phyloP scores from a whole-genome alignment of 2,888 invertebrate species.

The Rhingia campestris region DNA sequence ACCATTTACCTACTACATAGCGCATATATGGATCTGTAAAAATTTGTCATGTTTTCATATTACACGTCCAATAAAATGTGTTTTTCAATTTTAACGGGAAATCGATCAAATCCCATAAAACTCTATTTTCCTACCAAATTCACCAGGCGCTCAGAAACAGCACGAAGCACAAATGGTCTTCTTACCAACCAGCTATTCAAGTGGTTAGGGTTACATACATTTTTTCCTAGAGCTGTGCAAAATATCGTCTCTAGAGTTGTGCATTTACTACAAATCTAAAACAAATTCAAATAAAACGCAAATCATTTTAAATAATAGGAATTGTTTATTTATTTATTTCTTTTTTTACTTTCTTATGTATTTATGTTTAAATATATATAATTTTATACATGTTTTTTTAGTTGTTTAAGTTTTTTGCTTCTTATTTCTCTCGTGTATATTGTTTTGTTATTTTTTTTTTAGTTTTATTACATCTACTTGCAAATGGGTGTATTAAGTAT shows the following conservation, averaged over 20 bases:
- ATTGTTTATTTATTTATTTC: constrained; percentile 62
- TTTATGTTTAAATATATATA: constrained; percentile 46
- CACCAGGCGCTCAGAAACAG: too few species aligned
- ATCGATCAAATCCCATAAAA: too few species aligned
- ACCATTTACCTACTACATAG: too few species aligned
- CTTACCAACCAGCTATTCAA: too few species aligned
- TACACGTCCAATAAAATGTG: too few species aligned
- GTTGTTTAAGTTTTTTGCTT: constrained; percentile 30
- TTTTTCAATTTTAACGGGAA: too few species aligned
- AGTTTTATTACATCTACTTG: constrained; percentile 43
- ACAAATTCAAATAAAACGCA: constrained; percentile 1
- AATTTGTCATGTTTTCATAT: too few species aligned
- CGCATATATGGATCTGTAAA: too few species aligned
- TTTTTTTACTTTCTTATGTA: constrained; percentile 39
- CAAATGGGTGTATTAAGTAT: constrained; percentile 57
- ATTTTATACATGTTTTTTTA: constrained; percentile 40
- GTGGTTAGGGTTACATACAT: too few species aligned
- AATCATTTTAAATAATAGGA: constrained; percentile 60
- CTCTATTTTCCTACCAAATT: too few species aligned
- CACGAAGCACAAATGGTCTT: too few species aligned
- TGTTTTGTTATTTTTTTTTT: constrained; percentile 10
- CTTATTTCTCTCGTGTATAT: constrained; percentile 54
- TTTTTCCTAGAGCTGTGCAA: not conserved
- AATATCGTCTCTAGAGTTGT: not conserved
- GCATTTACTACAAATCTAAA: not conserved